Evolutionary conservation across 2,797 vertebrate genomes (phyloP).

Genomic region (Monodelphis domestica): DNA sequence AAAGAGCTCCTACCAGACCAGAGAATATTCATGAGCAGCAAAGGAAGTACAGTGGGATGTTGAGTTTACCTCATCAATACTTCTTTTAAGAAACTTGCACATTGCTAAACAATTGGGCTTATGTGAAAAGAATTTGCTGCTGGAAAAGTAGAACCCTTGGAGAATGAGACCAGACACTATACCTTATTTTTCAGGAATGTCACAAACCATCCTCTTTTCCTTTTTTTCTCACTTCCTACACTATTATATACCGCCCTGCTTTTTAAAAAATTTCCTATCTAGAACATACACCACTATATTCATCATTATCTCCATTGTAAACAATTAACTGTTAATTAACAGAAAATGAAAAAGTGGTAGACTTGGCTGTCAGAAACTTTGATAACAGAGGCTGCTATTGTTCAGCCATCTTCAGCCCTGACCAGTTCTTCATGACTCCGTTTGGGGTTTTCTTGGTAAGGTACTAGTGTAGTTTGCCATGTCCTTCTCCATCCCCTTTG

Average conservation of each 20-base stretch:
- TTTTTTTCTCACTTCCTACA: background rate
- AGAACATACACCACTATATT: background rate
- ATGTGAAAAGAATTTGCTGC: background rate
- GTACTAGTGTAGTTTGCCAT: too few species aligned
- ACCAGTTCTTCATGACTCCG: too few species aligned
- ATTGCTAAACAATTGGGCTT: background rate
- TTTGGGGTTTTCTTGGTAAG: too few species aligned
- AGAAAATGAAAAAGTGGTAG: background rate
- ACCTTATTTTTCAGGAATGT: background rate
- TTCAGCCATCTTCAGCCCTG: too few species aligned
- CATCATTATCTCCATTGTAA: accelerated
- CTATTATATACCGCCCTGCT: background rate
- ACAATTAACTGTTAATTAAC: background rate
- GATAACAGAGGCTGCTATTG: too few species aligned
- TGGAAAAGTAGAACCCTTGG: background rate
- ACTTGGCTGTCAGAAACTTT: background rate
- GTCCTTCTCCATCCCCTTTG: too few species aligned
- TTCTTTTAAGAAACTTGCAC: background rate
- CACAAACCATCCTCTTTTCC: background rate
- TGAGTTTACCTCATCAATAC: background rate
- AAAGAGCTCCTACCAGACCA: background rate
- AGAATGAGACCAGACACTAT: background rate
- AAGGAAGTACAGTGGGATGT: background rate
- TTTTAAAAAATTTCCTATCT: background rate
- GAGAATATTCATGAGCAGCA: background rate